phyloP scores from a whole-genome alignment of 2,888 invertebrate genomes.

The Polyploca ridens region DNA sequence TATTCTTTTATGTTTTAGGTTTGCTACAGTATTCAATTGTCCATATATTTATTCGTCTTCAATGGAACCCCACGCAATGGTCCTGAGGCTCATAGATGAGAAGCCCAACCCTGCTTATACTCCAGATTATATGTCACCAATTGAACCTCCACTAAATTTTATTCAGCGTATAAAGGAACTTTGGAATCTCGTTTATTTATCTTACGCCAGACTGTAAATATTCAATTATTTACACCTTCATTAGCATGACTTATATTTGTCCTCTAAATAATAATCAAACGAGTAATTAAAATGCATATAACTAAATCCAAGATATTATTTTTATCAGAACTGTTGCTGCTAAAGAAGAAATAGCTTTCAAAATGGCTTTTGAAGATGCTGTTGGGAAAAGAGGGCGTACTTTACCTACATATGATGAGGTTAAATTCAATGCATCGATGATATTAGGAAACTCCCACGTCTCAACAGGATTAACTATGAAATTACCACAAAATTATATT shows the following conservation, averaged over 20 bases:
- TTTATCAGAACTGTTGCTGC: neutral
- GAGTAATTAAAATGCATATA: neutral
- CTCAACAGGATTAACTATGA: constrained; percentile 29
- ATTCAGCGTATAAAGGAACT: constrained; percentile 39
- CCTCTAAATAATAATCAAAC: no score
- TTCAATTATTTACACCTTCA: neutral
- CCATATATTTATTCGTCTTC: constrained; percentile 49
- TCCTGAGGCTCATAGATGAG: constrained; percentile 42
- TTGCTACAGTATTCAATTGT: constrained; percentile 40
- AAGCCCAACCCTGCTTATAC: constrained; percentile 45
- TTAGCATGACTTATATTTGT: no score
- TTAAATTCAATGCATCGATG: constrained; percentile 42
- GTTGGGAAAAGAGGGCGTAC: constrained; percentile 25
- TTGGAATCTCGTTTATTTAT: constrained; percentile 19
- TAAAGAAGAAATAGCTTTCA: constrained; percentile 7
- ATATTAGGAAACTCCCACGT: constrained; percentile 43
- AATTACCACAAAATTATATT: constrained; percentile 40
- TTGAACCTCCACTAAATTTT: constrained; percentile 43
- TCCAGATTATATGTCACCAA: constrained; percentile 34
- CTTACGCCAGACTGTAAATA: constrained; percentile 3
- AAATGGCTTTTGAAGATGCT: constrained; percentile 12
- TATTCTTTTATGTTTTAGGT: constrained; percentile 29
- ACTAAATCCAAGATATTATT: neutral
- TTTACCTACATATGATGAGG: constrained; percentile 31
- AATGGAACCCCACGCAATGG: constrained; percentile 40